Percentiles rank a stretch among this genome's conserved stretches.
phyloP scores from a whole-genome alignment of 2,113 vertebrate genomes.

The Halichoeres trimaculatus region DNA sequence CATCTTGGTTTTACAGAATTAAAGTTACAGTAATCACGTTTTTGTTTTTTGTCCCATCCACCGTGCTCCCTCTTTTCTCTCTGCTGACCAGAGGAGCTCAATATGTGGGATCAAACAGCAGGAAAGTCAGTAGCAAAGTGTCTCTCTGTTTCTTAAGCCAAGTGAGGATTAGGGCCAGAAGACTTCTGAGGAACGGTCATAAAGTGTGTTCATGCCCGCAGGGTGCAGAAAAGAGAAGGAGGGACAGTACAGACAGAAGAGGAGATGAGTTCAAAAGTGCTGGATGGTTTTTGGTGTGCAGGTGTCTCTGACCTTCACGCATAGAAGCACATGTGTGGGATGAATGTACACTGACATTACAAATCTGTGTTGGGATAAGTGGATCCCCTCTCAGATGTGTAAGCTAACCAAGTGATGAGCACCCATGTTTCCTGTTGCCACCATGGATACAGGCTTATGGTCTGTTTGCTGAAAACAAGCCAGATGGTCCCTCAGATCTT shows the following conservation, averaged over 20 bases:
- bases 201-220: slow-evolving; percentile 46
- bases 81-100: slow-evolving; percentile 35
- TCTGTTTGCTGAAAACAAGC: too few species aligned
- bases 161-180: slow-evolving; percentile 39
- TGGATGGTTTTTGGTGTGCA: neutral
- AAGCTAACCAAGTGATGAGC: too few species aligned
- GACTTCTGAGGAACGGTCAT: slow-evolving; percentile 50
- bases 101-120: slow-evolving; percentile 60
- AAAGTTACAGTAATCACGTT: slow-evolving; percentile 15
- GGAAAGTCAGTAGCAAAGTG: slow-evolving; percentile 57
- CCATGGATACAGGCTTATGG: too few species aligned
- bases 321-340: too few species aligned
- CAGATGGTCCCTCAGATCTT: too few species aligned
- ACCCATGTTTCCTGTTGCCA: too few species aligned
- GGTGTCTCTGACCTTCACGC: too few species aligned
- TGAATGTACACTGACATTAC: too few species aligned
- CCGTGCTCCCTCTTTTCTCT: slow-evolving; percentile 25
- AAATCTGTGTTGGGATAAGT: too few species aligned
- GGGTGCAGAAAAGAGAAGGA: slow-evolving; percentile 11
- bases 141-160: slow-evolving; percentile 43
- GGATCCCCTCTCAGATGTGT: too few species aligned
- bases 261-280: neutral
- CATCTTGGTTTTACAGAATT: slow-evolving; percentile 51
- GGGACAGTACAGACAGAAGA: neutral
- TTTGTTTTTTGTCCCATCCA: slow-evolving; percentile 28